Base-by-base conservation (phyloP, 2,888 invertebrate genomes). In the Lochmaea capreae region DNA sequence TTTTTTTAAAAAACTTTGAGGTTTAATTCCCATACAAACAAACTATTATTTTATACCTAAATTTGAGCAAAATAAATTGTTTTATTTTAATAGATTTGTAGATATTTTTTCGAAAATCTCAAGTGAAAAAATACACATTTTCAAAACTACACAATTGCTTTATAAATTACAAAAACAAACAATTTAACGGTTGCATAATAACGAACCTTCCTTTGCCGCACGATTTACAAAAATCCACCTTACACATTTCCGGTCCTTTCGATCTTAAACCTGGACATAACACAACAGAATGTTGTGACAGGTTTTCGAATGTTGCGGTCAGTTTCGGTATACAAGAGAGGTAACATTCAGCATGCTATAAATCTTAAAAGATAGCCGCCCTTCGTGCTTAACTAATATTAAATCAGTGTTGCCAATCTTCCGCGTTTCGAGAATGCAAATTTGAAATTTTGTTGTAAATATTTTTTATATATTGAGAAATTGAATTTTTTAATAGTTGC, bases 211-310 rank as follows among this genome's bases (percentile, higher is more conserved):
- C 77, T 76, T 76, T 76, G 39, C 33, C 5, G 39, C 72, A 70
- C 54, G 54, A 54, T 54, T 54, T 54, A 54, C 76, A 67, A 78
- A 78, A 81, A 82, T 81, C 77, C 83, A 83, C 83, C 83, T 83
- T 80, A 16, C 54, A 81, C 82, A 70, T 80, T 82, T 82, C 81
- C 82, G 81, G 79, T 77, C 79, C 75, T 79, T 77, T 77, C 76
- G 74, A 73, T 66, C 66, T 67, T 66, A 71, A 78, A 74, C 77
- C 78, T 78, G 83, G 81, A 79, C 82, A 80, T 16, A 77, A 78
- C 76, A 79, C 81, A 81, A 76, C 77, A 78, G 80, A 77, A 79
- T 84, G 83, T 84, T 84, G 82, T 83, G 83, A 84, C 83, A 84
- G 83, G 83, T 83, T 80, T 79, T 69, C 54, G 75, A 79, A 80